Conservation (phyloP, 1,140 invertebrate genomes). For the Cotesia chilonis region DNA sequence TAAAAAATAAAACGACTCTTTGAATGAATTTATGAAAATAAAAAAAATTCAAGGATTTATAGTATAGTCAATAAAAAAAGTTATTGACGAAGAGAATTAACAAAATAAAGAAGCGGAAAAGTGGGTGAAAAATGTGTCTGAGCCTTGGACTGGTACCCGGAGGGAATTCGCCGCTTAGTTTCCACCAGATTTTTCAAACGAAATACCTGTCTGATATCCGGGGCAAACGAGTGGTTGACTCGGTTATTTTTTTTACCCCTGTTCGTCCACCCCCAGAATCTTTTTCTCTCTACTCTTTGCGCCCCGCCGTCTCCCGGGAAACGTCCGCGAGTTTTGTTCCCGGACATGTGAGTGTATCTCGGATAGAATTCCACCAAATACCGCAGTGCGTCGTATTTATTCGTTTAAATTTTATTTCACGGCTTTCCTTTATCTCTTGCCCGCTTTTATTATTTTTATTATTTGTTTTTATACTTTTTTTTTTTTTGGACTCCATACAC, state of each 20-base stretch:
- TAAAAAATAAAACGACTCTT: too few relatives aligned
- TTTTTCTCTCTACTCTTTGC: neutral
- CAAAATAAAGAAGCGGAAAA: neutral
- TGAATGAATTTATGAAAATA: too few relatives aligned
- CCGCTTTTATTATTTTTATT: neutral
- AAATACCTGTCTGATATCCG: conserved; percentile 14
- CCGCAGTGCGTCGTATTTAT: conserved; percentile 26
- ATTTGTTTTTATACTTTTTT: neutral
- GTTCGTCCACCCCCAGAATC: too few relatives aligned
- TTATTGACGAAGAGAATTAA: neutral
- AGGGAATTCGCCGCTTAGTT: neutral
- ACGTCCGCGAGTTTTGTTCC: conserved; percentile 16
- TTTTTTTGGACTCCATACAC: neutral
- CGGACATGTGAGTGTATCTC: conserved; percentile 1
- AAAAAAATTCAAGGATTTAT: too few relatives aligned
- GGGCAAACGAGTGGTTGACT: conserved; percentile 12
- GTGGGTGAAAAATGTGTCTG: neutral
- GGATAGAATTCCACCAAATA: conserved; percentile 1
- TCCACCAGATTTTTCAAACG: conserved; percentile 9
- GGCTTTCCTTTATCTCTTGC: neutral
- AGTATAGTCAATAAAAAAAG: too few relatives aligned
- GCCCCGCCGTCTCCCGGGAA: neutral
- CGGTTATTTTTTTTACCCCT: too few relatives aligned
- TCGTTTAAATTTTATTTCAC: conserved; percentile 25
- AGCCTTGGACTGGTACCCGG: neutral